Conservation (phyloP, 2,888 invertebrate genomes). For the Thereva unica region DNA sequence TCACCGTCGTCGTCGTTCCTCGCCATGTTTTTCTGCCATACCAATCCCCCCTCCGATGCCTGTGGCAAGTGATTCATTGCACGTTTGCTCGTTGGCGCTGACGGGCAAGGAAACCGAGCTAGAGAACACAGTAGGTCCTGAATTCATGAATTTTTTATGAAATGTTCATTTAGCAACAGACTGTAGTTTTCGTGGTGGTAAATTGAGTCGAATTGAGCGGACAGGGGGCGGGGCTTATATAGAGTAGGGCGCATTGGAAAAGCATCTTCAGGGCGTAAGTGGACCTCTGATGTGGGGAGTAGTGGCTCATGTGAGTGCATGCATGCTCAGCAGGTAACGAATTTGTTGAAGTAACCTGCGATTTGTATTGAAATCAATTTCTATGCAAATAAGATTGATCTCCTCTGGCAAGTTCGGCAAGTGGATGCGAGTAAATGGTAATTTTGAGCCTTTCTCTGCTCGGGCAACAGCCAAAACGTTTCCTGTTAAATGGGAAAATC, state of each 20-base stretch:
- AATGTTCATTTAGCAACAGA: constrained; percentile 17
- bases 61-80: constrained; percentile 16
- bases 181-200: neutral
- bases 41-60: no score
- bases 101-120: constrained; percentile 5
- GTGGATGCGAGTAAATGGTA: neutral
- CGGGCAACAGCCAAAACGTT: neutral
- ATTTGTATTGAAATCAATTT: constrained; percentile 33
- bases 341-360: constrained; percentile 7
- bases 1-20: no score
- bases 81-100: constrained; percentile 1
- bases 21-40: no score
- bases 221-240: neutral
- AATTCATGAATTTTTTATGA: constrained; percentile 32
- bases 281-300: no score
- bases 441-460: neutral
- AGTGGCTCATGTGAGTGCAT: no score
- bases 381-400: constrained; percentile 22
- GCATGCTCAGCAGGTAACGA: neutral
- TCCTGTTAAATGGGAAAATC: no score
- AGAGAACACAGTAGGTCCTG: constrained; percentile 8
- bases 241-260: constrained; percentile 17
- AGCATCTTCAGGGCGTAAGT: constrained; percentile 2
- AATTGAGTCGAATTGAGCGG: neutral
- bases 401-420: neutral